Evolutionary conservation across 2,113 vertebrate species (phyloP).

Genomic region (Sphyrna mokarran): DNA sequence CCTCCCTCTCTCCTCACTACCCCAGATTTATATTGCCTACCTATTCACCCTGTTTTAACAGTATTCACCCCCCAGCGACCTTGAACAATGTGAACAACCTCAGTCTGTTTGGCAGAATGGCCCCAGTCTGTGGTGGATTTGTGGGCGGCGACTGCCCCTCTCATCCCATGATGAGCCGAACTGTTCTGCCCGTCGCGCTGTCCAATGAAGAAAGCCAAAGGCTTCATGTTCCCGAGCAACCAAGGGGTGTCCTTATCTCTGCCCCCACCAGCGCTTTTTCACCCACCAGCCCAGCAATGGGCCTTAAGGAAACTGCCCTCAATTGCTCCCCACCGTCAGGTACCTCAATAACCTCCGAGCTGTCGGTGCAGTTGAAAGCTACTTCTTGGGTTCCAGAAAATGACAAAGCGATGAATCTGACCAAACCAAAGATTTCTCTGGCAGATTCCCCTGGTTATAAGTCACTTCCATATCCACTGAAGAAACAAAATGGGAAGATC

Average conservation of each 20-base stretch:
- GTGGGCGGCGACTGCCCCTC: slow-evolving; percentile 48
- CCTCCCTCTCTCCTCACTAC: slow-evolving; percentile 44
- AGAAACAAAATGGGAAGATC: slow-evolving; percentile 71
- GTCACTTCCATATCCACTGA: slow-evolving; percentile 63
- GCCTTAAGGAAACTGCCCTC: slow-evolving; percentile 51
- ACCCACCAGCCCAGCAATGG: slow-evolving; percentile 40
- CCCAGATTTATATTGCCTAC: slow-evolving; percentile 52
- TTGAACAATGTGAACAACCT: background rate
- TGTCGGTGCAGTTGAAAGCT: background rate
- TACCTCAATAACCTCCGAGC: slow-evolving; percentile 49
- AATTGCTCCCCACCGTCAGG: slow-evolving; percentile 53
- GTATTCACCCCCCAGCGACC: background rate
- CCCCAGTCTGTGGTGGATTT: slow-evolving; percentile 46
- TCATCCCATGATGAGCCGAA: slow-evolving; percentile 39
- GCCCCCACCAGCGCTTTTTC: background rate
- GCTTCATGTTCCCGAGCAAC: background rate
- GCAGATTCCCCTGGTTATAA: slow-evolving; percentile 50
- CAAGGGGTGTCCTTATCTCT: background rate
- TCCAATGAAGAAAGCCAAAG: slow-evolving; percentile 30
- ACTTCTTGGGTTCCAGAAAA: slow-evolving; percentile 27
- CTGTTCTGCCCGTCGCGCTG: slow-evolving; percentile 39
- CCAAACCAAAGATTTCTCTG: slow-evolving; percentile 43
- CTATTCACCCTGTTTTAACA: slow-evolving; percentile 49
- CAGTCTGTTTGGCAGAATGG: slow-evolving; percentile 47
- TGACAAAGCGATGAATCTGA: slow-evolving; percentile 57